phyloP scores from a whole-genome alignment of 2,888 invertebrate genomes.

The Acleris sparsana region DNA sequence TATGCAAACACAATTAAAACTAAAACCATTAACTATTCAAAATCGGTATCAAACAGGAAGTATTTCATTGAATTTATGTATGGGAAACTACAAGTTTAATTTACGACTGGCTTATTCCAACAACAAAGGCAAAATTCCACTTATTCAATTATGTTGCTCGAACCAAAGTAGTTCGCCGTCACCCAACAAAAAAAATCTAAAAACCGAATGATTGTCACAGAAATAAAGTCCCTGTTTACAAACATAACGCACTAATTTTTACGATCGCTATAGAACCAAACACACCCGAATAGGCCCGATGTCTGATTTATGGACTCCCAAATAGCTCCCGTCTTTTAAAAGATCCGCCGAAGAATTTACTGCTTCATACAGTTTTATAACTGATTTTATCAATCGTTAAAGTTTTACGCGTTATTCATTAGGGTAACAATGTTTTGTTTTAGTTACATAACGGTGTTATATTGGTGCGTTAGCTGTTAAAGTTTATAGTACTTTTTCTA shows the following conservation, averaged over 20 bases:
- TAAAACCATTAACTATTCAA: neutral
- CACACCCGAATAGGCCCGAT: slow-evolving; percentile 63
- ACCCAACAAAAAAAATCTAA: neutral
- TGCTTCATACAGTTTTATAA: slow-evolving; percentile 77
- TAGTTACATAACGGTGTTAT: slow-evolving; percentile 14
- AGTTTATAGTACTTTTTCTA: too few species aligned
- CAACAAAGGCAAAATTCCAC: neutral
- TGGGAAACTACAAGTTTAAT: too few species aligned
- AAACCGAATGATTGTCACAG: slow-evolving; percentile 15
- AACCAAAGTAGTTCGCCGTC: too few species aligned
- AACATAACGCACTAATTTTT: slow-evolving; percentile 58
- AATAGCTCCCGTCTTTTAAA: slow-evolving; percentile 77
- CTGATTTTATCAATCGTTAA: slow-evolving; percentile 80
- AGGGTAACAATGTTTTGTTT: slow-evolving; percentile 41
- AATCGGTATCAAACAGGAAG: too few species aligned
- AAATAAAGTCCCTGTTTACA: slow-evolving; percentile 35
- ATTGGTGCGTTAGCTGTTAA: neutral
- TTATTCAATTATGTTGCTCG: neutral
- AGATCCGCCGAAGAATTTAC: slow-evolving; percentile 67
- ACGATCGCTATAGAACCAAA: slow-evolving; percentile 68
- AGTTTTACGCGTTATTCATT: slow-evolving; percentile 75
- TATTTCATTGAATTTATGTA: too few species aligned
- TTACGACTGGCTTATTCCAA: too few species aligned
- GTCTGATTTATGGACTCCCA: slow-evolving; percentile 73
- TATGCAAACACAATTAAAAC: neutral